phyloP scores from a whole-genome alignment of 1,140 invertebrate genomes.

The Macrotrachela quadricornifera region DNA sequence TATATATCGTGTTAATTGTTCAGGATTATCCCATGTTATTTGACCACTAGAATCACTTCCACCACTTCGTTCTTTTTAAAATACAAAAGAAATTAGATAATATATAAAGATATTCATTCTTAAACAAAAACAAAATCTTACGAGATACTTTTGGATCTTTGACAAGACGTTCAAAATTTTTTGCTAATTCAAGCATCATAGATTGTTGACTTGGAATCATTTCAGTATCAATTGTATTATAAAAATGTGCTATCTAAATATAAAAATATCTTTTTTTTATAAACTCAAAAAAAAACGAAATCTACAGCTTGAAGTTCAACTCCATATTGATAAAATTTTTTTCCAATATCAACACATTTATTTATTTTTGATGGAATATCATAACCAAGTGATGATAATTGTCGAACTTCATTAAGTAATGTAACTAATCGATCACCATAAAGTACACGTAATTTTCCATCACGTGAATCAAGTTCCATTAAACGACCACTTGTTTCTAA shows the following conservation, averaged over 20 bases:
- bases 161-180: conserved; percentile 66
- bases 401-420: conserved; percentile 57
- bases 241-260: conserved; percentile 70
- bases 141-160: conserved; percentile 46
- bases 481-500: conserved; percentile 49
- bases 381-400: conserved; percentile 50
- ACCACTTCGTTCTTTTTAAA: conserved; percentile 10
- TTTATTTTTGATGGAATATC: conserved; percentile 49
- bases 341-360: conserved; percentile 40
- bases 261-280: neutral
- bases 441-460: conserved; percentile 59
- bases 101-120: too few relatives aligned
- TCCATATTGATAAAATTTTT: conserved; percentile 56
- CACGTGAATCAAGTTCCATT: conserved; percentile 47
- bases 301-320: conserved; percentile 38
- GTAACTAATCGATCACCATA: conserved; percentile 57
- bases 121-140: too few relatives aligned
- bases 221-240: conserved; percentile 87
- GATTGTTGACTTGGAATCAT: conserved; percentile 85
- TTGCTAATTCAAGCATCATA: conserved; percentile 75
- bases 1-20: conserved; percentile 63
- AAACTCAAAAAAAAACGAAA: too few relatives aligned
- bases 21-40: conserved; percentile 71
- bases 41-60: conserved; percentile 24
- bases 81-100: too few relatives aligned